Evolutionary conservation across 2,888 invertebrate species (phyloP).

Genomic region (Molanna angustata): DNA sequence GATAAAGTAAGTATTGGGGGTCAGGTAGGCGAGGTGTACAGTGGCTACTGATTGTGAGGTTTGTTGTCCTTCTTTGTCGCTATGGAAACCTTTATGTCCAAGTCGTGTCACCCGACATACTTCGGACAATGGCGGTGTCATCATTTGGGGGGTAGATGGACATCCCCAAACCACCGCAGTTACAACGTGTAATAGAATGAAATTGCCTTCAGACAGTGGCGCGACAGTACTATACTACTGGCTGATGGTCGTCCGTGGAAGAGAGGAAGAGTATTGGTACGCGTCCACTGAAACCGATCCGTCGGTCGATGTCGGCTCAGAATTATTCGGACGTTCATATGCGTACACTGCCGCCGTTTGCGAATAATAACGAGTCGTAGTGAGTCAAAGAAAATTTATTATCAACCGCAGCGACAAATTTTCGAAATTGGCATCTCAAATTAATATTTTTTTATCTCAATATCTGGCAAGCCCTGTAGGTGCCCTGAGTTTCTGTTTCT

Average conservation of each 20-base stretch:
- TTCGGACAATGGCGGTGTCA: slow-evolving; percentile 30
- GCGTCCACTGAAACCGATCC: too few relatives aligned
- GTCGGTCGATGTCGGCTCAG: too few relatives aligned
- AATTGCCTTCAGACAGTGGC: slow-evolving; percentile 16
- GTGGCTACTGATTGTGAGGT: slow-evolving; percentile 22
- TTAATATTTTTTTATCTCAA: too few relatives aligned
- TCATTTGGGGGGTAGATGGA: slow-evolving; percentile 23
- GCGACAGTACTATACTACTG: background rate
- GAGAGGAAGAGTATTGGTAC: too few relatives aligned
- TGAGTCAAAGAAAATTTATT: too few relatives aligned
- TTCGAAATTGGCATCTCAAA: too few relatives aligned
- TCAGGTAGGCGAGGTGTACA: slow-evolving; percentile 13
- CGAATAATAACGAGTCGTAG: too few relatives aligned
- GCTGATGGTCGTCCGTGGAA: slow-evolving; percentile 2
- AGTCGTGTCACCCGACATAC: slow-evolving; percentile 28
- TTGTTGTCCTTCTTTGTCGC: slow-evolving; percentile 33
- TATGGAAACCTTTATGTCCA: slow-evolving; percentile 32
- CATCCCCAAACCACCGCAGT: slow-evolving; percentile 4
- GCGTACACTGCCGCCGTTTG: too few relatives aligned
- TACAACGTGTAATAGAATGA: slow-evolving; percentile 24
- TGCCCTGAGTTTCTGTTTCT: too few relatives aligned
- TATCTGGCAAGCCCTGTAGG: too few relatives aligned
- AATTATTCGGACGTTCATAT: too few relatives aligned
- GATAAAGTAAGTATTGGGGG: slow-evolving; percentile 22
- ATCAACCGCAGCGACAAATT: too few relatives aligned